Evolutionary conservation across 2,797 vertebrate genomes (phyloP).

Genomic region (Eupleurogrammus muticus): DNA sequence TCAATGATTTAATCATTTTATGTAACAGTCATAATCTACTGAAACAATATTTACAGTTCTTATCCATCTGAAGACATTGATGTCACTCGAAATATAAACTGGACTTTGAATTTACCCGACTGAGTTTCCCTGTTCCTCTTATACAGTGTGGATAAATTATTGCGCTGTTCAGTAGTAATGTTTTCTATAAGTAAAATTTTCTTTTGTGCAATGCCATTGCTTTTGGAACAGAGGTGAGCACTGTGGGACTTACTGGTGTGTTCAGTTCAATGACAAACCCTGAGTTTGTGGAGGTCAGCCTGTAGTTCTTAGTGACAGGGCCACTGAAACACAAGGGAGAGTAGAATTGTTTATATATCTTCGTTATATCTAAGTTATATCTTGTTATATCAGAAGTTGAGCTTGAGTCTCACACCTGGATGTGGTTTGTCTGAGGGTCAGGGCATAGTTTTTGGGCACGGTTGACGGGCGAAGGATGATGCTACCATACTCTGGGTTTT

Average conservation of each 20-base stretch:
- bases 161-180: too few species aligned
- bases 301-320: slow-evolving; percentile 69
- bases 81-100: background rate
- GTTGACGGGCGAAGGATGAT: slow-evolving; percentile 87
- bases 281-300: slow-evolving; percentile 47
- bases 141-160: background rate
- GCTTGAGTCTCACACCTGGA: slow-evolving; percentile 54
- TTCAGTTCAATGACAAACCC: slow-evolving; percentile 76
- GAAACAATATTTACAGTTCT: background rate
- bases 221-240: background rate
- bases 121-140: background rate
- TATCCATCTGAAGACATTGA: background rate
- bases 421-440: slow-evolving; percentile 76
- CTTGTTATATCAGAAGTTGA: background rate
- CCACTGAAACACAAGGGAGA: slow-evolving; percentile 66
- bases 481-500: slow-evolving; percentile 79
- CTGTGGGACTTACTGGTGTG: slow-evolving; percentile 59
- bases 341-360: background rate
- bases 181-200: background rate
- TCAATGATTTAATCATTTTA: background rate
- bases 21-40: background rate
- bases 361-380: background rate
- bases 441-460: slow-evolving; percentile 79
- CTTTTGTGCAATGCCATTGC: background rate
- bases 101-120: background rate